Evolutionary conservation across 2,797 vertebrate genomes (phyloP).

Genomic region (Anguilla obscura): DNA sequence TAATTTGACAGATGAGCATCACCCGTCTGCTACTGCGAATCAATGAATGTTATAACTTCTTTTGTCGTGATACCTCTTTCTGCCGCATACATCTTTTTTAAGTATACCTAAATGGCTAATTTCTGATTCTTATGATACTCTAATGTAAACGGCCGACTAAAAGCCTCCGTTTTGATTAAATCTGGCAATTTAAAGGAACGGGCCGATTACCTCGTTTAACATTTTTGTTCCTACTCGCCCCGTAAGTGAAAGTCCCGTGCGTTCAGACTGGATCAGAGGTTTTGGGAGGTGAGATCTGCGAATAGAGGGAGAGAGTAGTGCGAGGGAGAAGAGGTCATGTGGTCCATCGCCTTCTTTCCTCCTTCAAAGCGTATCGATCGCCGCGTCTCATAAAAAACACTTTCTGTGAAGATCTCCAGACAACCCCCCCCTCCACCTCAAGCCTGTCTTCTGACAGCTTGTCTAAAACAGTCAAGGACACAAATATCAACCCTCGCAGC

Average conservation of each 20-base stretch:
- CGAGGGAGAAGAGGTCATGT: background rate
- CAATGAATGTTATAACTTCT: conserved; percentile 58
- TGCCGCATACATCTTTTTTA: conserved; percentile 56
- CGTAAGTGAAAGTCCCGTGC: background rate
- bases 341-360: conserved; percentile 15
- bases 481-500: conserved; percentile 33
- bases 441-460: conserved; percentile 31
- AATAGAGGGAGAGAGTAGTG: background rate
- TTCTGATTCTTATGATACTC: conserved; percentile 46
- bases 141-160: conserved; percentile 43
- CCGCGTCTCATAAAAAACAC: conserved; percentile 27
- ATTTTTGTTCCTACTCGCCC: conserved; percentile 29
- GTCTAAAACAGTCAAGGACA: conserved; percentile 32
- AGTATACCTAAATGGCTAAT: conserved; percentile 47
- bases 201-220: conserved; percentile 24
- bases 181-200: conserved; percentile 19
- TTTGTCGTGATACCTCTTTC: conserved; percentile 49
- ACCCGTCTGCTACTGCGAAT: conserved; percentile 59
- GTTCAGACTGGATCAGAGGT: conserved; percentile 19
- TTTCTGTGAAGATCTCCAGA: conserved; percentile 27
- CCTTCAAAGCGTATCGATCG: conserved; percentile 38
- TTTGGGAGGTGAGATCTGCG: conserved; percentile 25
- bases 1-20: conserved; percentile 57
- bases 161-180: conserved; percentile 48
- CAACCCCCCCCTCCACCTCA: background rate